Evolutionary conservation across 2,113 vertebrate genomes (phyloP).

Genomic region (Sinocyclocheilus anophthalmus): DNA sequence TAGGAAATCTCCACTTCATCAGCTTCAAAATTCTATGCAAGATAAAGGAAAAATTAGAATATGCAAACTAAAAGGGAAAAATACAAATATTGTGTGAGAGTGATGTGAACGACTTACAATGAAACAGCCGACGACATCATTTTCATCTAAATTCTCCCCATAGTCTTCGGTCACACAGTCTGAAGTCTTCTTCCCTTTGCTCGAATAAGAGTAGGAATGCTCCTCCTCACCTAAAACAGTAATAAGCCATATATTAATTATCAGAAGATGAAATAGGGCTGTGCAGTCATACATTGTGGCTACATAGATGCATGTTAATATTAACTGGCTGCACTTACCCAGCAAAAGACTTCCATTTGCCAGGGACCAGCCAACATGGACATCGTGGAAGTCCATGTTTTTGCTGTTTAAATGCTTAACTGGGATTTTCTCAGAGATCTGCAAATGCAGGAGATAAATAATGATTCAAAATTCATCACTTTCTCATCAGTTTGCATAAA

Average conservation of each 20-base stretch:
- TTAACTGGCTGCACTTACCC: constrained; percentile 76
- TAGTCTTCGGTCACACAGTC: constrained; percentile 96
- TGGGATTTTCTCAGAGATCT: constrained; percentile 97
- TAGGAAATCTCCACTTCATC: constrained; percentile 91
- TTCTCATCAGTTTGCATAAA: not conserved
- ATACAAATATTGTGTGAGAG: not conserved
- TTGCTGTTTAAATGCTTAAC: constrained; percentile 97
- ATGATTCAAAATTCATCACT: not conserved
- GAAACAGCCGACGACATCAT: constrained; percentile 95
- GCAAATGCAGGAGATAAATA: not conserved
- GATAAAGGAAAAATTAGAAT: not conserved
- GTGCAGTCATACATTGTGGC: constrained; percentile 19
- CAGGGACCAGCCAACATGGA: constrained; percentile 95
- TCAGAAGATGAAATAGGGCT: constrained; percentile 2
- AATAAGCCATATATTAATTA: not conserved
- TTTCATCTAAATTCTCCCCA: constrained; percentile 95
- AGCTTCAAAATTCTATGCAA: constrained; percentile 87
- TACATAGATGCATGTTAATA: not conserved
- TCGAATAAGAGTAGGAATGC: constrained; percentile 90
- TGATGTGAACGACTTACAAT: constrained; percentile 80
- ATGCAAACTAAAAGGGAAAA: not conserved
- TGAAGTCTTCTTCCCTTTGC: constrained; percentile 92
- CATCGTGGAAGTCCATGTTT: constrained; percentile 96
- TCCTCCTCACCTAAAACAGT: constrained; percentile 89
- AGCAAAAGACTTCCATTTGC: constrained; percentile 88